Evolutionary conservation across 2,888 invertebrate genomes (phyloP), one percentile per base, ranked within the genome.

Genomic region (Craniophora ligustri): DNA sequence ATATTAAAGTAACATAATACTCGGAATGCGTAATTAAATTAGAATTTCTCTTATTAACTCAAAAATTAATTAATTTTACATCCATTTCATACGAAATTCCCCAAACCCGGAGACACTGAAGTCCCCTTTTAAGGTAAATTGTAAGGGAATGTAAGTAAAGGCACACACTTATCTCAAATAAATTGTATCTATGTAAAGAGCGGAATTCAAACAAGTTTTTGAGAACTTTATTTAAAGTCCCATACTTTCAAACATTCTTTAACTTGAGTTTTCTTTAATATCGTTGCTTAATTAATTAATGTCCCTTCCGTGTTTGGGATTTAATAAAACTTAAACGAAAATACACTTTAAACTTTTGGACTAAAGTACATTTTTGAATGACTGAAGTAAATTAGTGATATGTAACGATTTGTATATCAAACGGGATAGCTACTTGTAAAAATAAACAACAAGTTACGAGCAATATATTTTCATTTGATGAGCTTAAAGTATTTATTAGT

Each of bases 221-320:
- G 67, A 58, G 47, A 75, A 72, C 59, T 74, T 70, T 67, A 74
- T 75, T 71, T 67, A 47, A 53, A 59, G 61, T 74, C 63, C 64
- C 49, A 73, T 40, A 69, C 51, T 75, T 76, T 60, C 70, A 63
- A 75, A 68, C 58, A 73, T 79, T 76, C 70, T 74, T 75, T 73
- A 70, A 72, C 65, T 75, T 75, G 45, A 58, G 64, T 69, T 72
- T 75, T 71, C 69, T 72, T 71, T 65, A 72, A 73, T 67, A 70
- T 67, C 47, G 66, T 70, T 66, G 62, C 71, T 67, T 81, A 78
- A 76, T 77, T 82, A 80, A 78, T 78, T 78, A 76, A 74, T 72
- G 65, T 61, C 66, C 50, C 46, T 59, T 38, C 41, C 32, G 45
- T 39, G 53, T 41, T 40, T 36, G 45, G 16, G 44, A 55, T 55